phyloP scores from a whole-genome alignment of 1,140 invertebrate genomes.

The Macrosteles quadrilineatus region DNA sequence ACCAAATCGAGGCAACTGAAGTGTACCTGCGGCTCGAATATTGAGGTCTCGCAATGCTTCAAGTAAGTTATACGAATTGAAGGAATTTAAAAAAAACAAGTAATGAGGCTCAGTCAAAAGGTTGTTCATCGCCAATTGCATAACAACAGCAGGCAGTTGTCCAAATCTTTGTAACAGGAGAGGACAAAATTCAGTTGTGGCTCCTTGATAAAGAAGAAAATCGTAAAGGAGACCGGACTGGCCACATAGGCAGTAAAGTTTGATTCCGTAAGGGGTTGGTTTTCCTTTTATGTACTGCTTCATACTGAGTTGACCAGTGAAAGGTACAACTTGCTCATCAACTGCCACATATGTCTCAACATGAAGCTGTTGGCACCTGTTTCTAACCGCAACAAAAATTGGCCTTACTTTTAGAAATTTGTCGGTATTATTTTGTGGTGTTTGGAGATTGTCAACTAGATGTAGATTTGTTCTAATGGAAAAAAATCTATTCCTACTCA shows the following conservation, averaged over 20 bases:
- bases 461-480: slow-evolving; percentile 42
- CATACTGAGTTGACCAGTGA: slow-evolving; percentile 40
- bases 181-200: slow-evolving; percentile 41
- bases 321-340: slow-evolving; percentile 46
- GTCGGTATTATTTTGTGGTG: slow-evolving; percentile 37
- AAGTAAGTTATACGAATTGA: slow-evolving; percentile 30
- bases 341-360: slow-evolving; percentile 39
- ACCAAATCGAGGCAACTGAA: slow-evolving; percentile 30
- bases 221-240: slow-evolving; percentile 38
- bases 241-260: slow-evolving; percentile 36
- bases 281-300: slow-evolving; percentile 44
- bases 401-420: slow-evolving; percentile 45
- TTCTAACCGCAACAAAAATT: slow-evolving; percentile 42
- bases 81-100: slow-evolving; percentile 36
- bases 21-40: slow-evolving; percentile 34
- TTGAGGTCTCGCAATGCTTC: slow-evolving; percentile 17
- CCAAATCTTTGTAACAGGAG: slow-evolving; percentile 38
- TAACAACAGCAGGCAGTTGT: slow-evolving; percentile 35
- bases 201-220: slow-evolving; percentile 45
- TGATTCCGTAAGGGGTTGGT: slow-evolving; percentile 40
- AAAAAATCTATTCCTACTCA: slow-evolving; percentile 39
- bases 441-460: slow-evolving; percentile 41
- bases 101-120: slow-evolving; percentile 1
- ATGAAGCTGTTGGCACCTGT: slow-evolving; percentile 40
- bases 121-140: slow-evolving; percentile 34